A percentile compares a stretch with the other conserved stretches of the same genome.
These are phyloP conservation scores for Chaenocephalus aceratus DNA, from an alignment of 2,113 vertebrate species.

Conservation along the genomic window DNA sequence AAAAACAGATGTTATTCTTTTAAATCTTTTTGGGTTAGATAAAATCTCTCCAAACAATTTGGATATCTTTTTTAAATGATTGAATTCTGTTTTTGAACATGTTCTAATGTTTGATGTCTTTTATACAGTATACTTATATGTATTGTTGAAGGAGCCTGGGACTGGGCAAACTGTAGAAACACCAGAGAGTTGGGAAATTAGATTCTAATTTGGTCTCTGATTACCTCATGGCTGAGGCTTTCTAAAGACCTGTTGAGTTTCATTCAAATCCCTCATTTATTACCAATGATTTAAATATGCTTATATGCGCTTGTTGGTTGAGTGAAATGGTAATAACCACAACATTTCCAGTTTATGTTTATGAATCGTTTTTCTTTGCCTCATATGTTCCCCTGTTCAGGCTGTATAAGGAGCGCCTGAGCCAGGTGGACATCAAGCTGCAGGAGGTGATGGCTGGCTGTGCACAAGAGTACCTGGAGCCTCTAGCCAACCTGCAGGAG, in stretches of 20 bases:
- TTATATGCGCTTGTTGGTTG: too few species aligned
- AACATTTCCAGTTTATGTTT: neutral
- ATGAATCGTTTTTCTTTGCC: neutral
- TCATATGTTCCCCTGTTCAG: constrained; percentile 52
- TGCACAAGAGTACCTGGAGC: constrained; percentile 97
- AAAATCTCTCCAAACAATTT: neutral
- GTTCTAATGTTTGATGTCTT: too few species aligned
- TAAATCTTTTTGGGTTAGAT: neutral
- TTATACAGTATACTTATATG: too few species aligned
- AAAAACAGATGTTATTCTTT: neutral
- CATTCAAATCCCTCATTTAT: neutral
- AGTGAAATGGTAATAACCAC: too few species aligned
- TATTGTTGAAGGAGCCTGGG: too few species aligned
- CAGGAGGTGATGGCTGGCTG: constrained; percentile 98
- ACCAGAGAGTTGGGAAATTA: neutral
- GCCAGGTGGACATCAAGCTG: constrained; percentile 97
- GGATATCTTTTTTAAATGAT: neutral
- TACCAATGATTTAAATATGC: neutral
- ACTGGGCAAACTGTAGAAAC: too few species aligned
- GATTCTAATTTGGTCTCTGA: neutral
- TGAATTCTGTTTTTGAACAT: too few species aligned
- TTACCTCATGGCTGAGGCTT: neutral
- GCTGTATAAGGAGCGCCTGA: constrained; percentile 97
- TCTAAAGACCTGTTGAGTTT: neutral
- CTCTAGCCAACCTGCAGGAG: constrained; percentile 96